phyloP scores from a whole-genome alignment of 2,113 vertebrate genomes.

The Xiphophorus maculatus region DNA sequence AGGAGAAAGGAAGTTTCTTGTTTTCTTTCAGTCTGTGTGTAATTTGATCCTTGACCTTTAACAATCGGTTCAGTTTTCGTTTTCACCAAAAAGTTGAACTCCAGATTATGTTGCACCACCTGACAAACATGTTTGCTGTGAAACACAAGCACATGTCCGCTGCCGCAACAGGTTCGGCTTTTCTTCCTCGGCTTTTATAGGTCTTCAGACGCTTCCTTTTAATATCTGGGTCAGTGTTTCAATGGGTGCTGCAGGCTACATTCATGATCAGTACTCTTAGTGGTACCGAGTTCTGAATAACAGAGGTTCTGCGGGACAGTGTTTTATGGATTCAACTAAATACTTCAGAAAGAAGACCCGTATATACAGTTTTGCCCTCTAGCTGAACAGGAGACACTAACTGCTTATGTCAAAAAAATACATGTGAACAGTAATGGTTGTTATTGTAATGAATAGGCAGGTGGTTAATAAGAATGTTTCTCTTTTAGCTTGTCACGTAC shows the following conservation, averaged over 20 bases:
- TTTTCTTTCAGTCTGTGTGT: conserved; percentile 26
- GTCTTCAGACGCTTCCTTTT: conserved; percentile 37
- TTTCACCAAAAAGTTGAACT: conserved; percentile 16
- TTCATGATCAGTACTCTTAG: conserved; percentile 39
- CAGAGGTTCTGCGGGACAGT: conserved; percentile 12
- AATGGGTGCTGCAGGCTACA: conserved; percentile 7
- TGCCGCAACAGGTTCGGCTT: conserved; percentile 31
- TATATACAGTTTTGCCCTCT: conserved; percentile 68
- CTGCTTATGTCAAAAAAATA: too few relatives aligned
- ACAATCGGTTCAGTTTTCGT: conserved; percentile 61
- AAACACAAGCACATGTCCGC: conserved; percentile 19
- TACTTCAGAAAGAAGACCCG: conserved; percentile 80
- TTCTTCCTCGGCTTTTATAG: conserved; percentile 44
- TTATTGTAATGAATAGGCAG: too few relatives aligned
- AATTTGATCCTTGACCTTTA: conserved; percentile 44
- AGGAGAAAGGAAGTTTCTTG: conserved; percentile 5
- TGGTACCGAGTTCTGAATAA: conserved; percentile 4
- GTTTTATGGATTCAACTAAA: conserved; percentile 48
- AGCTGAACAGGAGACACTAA: conserved; percentile 1
- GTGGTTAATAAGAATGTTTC: too few relatives aligned
- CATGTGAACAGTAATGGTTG: too few relatives aligned
- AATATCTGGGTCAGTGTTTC: conserved; percentile 63
- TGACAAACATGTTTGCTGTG: conserved; percentile 42
- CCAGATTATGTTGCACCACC: conserved; percentile 49
- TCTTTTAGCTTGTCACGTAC: too few relatives aligned